These are phyloP conservation scores for Magallana angulata DNA, from an alignment of 1,140 invertebrate species.

Conservation along the genomic window DNA sequence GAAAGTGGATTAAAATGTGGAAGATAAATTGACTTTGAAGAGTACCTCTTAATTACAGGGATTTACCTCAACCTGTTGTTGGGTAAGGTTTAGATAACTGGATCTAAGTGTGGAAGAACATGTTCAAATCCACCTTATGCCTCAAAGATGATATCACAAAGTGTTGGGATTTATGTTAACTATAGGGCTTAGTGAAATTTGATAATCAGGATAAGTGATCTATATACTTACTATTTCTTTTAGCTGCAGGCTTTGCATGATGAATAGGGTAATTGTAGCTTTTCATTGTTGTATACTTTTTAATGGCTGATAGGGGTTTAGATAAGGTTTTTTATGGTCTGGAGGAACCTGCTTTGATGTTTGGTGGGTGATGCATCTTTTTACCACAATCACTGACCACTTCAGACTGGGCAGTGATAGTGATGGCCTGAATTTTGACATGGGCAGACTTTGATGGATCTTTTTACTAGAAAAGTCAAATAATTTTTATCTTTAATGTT, in stretches of 20 bases:
- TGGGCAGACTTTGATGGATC: background rate
- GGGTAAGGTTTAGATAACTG: conserved; percentile 29
- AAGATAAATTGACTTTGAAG: conserved; percentile 26
- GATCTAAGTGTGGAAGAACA: conserved; percentile 27
- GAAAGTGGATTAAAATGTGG: conserved; percentile 13
- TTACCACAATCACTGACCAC: background rate
- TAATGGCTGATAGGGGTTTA: conserved; percentile 19
- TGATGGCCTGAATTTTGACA: conserved; percentile 15
- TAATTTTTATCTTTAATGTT: background rate
- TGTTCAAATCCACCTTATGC: conserved; percentile 43
- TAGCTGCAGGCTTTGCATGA: conserved; percentile 5
- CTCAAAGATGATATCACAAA: conserved; percentile 39
- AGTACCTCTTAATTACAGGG: conserved; percentile 15
- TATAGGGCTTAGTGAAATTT: conserved; percentile 35
- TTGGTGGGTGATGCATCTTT: background rate
- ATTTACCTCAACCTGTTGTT: background rate
- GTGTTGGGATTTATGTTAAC: conserved; percentile 43
- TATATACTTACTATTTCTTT: background rate
- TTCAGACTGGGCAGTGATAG: background rate
- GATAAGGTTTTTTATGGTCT: conserved; percentile 29
- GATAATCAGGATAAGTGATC: conserved; percentile 23
- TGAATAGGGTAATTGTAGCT: conserved; percentile 26
- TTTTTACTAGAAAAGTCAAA: background rate
- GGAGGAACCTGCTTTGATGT: conserved; percentile 15
- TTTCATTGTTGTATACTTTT: conserved; percentile 16